Base-by-base conservation (phyloP, 2,113 vertebrate genomes). In the Copsychus sechellarum region DNA sequence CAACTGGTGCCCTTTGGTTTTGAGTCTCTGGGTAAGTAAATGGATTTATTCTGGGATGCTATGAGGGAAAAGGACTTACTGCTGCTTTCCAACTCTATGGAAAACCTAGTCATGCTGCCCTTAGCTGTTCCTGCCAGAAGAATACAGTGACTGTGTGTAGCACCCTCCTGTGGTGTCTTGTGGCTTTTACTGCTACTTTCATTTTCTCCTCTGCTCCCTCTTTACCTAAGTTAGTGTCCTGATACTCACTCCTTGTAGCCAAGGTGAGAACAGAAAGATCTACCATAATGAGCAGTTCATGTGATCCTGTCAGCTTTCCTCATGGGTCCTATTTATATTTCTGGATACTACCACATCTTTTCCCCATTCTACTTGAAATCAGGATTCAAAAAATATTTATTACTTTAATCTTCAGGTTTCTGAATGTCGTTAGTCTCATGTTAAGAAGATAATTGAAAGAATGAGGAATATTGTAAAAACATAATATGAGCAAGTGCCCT, bases 141-240 rank as follows among this genome's bases (percentile, higher is more conserved):
- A 83, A 64, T 67, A 19, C 67, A 86, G 79, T 71, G 85, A 9
- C 93, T 96, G 95, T 86, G 76, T 94, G 82, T n/a, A 96, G 96
- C 96, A 94, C 96, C 96, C 95, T 97, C 94, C 92, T 96, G 96
- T 97, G 96, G 96, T 96, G 86, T 72, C 69, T 96, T 67, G 31
- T 86, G 64, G 92, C 90, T 96, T 93, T 90, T 94, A 67, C 94
- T 90, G 67, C 47, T 77, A 7, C 25, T 83, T 88, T 83, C 12
- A 16, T 78, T 95, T 82, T 74, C 47, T 73, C 42, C 19, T 79
- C 24, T 50, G 65, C 50, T 73, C 33, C n/a, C 36, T 50, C 42
- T 64, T 58, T 58, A 20, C 69, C 51, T 78, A 78, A 86, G 45
- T n/a, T 53, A 17, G 8, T 58, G 66, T 86, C 43, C 36, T 91